phyloP scores from a whole-genome alignment of 2,113 vertebrate species.

The Salvelinus namaycush region DNA sequence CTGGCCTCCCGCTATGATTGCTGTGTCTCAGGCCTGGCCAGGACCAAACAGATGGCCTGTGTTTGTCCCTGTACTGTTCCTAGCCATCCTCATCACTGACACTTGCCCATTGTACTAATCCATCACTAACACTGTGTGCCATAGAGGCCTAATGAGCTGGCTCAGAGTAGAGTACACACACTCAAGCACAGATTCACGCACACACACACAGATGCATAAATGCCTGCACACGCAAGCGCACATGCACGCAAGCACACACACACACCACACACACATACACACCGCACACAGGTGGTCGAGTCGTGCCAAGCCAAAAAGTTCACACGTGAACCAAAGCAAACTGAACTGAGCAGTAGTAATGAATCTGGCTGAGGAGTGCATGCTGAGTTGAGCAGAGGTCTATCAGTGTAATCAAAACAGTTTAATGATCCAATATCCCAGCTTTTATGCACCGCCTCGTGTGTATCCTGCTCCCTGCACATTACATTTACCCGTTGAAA shows the following conservation, averaged over 20 bases:
- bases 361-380: slow-evolving; percentile 14
- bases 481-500: slow-evolving; percentile 26
- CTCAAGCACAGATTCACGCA: neutral
- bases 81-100: neutral
- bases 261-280: neutral
- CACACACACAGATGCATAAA: neutral
- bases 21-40: neutral
- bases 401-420: slow-evolving; percentile 32
- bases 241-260: neutral
- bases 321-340: slow-evolving; percentile 8
- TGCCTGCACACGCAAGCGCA: neutral
- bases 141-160: too few species aligned
- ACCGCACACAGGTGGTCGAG: neutral
- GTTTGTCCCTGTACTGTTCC: neutral
- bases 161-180: neutral
- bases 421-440: slow-evolving; percentile 5
- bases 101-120: neutral
- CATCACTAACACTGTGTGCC: neutral
- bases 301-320: neutral
- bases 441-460: slow-evolving; percentile 18
- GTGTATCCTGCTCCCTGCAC: slow-evolving; percentile 14
- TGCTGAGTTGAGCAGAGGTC: slow-evolving; percentile 21
- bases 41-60: slow-evolving; percentile 3
- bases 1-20: neutral
- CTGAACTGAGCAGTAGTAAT: slow-evolving; percentile 8